These are phyloP conservation scores for Geotrupes spiniger DNA, from an alignment of 2,888 invertebrate genomes.

Conservation along the genomic window DNA sequence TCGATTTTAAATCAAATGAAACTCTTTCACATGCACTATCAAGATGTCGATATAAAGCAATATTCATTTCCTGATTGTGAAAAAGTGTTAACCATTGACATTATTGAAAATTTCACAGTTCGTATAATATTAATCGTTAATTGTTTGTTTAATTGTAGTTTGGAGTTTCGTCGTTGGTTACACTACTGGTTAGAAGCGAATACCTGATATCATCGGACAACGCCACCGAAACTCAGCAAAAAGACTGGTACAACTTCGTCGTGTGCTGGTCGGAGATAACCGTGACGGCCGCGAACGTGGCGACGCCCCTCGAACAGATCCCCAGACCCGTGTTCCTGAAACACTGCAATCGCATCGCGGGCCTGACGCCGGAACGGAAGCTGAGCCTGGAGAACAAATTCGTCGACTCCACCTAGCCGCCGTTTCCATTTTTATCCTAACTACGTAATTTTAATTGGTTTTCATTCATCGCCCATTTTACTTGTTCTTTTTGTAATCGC, in stretches of 20 bases:
- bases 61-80: too few species aligned
- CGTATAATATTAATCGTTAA: too few species aligned
- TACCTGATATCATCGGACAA: constrained; percentile 46
- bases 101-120: too few species aligned
- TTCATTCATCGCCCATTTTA: too few species aligned
- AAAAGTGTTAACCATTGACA: too few species aligned
- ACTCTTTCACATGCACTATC: too few species aligned
- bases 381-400: constrained; percentile 41
- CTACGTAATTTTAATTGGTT: too few species aligned
- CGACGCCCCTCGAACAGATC: constrained; percentile 43
- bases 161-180: constrained; percentile 56
- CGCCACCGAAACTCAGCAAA: constrained; percentile 40
- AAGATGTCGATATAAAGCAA: too few species aligned
- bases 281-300: constrained; percentile 30
- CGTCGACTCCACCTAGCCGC: constrained; percentile 27
- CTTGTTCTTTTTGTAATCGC: too few species aligned
- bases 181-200: constrained; percentile 54
- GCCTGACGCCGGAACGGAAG: constrained; percentile 37
- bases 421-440: too few species aligned
- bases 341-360: constrained; percentile 40
- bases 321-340: constrained; percentile 41
- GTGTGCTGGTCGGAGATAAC: constrained; percentile 53
- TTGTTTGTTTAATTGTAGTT: constrained; percentile 53
- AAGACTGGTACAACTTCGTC: constrained; percentile 56
- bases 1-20: too few species aligned